Percentiles rank a stretch among this genome's conserved stretches.
These are phyloP conservation scores for Tetrax tetrax DNA, from an alignment of 2,113 vertebrate species.

Conservation along the genomic window DNA sequence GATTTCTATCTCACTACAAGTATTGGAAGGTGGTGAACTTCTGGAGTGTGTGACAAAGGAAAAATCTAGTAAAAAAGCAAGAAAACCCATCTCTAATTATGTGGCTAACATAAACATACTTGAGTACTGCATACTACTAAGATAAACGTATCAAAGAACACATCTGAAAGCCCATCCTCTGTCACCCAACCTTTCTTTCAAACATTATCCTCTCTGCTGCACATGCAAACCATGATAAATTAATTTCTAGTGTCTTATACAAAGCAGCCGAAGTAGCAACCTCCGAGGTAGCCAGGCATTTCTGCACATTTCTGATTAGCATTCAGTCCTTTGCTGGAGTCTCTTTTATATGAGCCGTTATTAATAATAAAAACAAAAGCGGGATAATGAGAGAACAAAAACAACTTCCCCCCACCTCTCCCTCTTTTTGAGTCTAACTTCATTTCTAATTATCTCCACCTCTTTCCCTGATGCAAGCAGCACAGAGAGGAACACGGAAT, in stretches of 20 bases:
- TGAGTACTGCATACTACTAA: not conserved
- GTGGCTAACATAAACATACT: not conserved
- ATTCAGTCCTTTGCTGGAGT: not conserved
- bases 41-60: not conserved
- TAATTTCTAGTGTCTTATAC: not conserved
- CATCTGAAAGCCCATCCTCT: not conserved
- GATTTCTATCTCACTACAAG: not conserved
- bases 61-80: not conserved
- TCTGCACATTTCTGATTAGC: not conserved
- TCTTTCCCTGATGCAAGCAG: no score
- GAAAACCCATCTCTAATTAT: not conserved
- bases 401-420: no score
- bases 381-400: no score
- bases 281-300: not conserved
- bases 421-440: no score
- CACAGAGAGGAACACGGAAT: no score
- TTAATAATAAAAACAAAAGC: no score
- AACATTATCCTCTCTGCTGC: not conserved
- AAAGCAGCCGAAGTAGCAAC: not conserved
- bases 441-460: no score
- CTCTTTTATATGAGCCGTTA: not conserved
- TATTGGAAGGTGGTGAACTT: not conserved
- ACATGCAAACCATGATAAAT: not conserved
- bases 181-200: not conserved
- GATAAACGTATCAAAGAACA: not conserved